Conservation (phyloP, 1,140 invertebrate species). For the Euwallacea fornicatus region DNA sequence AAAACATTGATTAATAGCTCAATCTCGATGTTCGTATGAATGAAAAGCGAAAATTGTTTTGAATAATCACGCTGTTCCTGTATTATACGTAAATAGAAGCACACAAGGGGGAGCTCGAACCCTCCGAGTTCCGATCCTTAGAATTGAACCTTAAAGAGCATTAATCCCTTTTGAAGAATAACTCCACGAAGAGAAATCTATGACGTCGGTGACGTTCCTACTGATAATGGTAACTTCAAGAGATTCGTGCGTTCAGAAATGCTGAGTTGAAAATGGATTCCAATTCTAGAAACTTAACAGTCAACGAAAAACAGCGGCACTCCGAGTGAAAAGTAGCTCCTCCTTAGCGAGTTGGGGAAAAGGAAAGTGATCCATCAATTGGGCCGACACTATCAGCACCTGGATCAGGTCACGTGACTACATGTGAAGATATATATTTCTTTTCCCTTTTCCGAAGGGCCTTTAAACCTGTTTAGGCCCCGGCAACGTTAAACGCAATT, state of each 20-base stretch:
- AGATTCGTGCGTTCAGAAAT: too few species aligned
- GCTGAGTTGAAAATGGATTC: background rate
- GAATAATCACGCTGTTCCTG: slow-evolving; percentile 35
- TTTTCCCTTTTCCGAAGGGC: too few species aligned
- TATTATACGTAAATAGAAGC: slow-evolving; percentile 27
- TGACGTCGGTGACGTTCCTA: too few species aligned
- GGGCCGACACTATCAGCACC: slow-evolving; percentile 47
- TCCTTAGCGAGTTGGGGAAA: slow-evolving; percentile 21
- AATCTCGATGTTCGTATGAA: slow-evolving; percentile 37
- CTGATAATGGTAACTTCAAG: too few species aligned
- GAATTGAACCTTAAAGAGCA: background rate
- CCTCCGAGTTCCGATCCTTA: background rate
- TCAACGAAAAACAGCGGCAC: slow-evolving; percentile 10
- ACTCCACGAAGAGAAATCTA: too few species aligned
- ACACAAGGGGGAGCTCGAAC: slow-evolving; percentile 1
- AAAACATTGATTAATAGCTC: slow-evolving; percentile 39
- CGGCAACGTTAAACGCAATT: too few species aligned
- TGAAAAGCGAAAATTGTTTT: slow-evolving; percentile 38
- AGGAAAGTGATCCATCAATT: slow-evolving; percentile 44
- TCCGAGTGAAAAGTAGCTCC: slow-evolving; percentile 16
- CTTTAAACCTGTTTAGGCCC: too few species aligned
- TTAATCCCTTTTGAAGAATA: background rate
- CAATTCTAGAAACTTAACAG: slow-evolving; percentile 2
- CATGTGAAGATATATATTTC: slow-evolving; percentile 2
- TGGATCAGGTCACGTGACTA: slow-evolving; percentile 40